Base-by-base conservation (phyloP, 2,797 vertebrate genomes). In the Mus caroli region DNA sequence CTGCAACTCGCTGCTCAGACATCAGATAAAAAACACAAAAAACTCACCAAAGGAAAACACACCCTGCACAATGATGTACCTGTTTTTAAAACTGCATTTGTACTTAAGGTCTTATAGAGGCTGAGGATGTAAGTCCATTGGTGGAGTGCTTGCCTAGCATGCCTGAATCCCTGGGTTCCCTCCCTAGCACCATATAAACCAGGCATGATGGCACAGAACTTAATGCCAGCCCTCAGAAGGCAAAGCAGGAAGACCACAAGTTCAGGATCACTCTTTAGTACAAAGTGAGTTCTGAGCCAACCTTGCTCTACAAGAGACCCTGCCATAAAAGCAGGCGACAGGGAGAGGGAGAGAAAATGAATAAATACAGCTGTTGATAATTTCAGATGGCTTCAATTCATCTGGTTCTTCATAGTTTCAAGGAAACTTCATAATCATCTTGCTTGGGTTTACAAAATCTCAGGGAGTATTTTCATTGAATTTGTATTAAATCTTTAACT, bases 41-140 rank as follows among this genome's bases (percentile, higher is more conserved):
- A 92, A 89, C 50, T 56, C 75, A 89, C 37, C 37, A 69, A 46
- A 92, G 64, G 50, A 58, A n/a, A 87, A 54, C 40, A 67, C 54
- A 20, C 78, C 10, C 11, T 52, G 34, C 93, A 62, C 14, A 87
- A 9, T 62, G 28, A 83, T 58, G 14, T 10, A 91, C 12, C 77
- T 88, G 73, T 84, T 69, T 84, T 56, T 64, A 79, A 73, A 31
- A 52, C 11, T 91, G 6, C 91, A 71, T 88, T 28, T 78, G 34
- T 73, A 88, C 24, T 69, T 50, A 46, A 84, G 83, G 54, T 0
- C 62, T 84, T 64, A 34, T 7, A 69, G 20, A 20, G 62, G 19
- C 12, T 86, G 64, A 85, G 31, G 46, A 52, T 50, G 19, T 26
- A 52, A 86, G 6, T 52, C 11, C 8, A 46, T 34, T 50, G 62